A percentile compares a stretch with the other conserved stretches of the same genome.
Conservation (phyloP, 2,888 invertebrate species). For the Dryocosmus kuriphilus region DNA sequence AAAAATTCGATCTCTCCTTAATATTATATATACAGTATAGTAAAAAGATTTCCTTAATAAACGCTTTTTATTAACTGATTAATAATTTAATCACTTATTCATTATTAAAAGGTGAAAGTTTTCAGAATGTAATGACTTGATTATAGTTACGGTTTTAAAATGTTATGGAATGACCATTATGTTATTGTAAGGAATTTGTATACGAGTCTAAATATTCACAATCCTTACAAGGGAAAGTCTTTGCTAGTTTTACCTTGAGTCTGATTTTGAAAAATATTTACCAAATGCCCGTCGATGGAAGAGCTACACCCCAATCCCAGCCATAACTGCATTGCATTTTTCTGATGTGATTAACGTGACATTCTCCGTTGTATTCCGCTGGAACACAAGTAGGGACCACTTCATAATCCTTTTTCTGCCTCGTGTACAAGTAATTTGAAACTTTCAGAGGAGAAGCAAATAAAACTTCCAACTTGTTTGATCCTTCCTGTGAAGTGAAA, state of each 20-base stretch:
- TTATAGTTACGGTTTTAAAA: neutral
- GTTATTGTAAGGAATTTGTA: too few relatives aligned
- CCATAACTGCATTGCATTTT: slow-evolving; percentile 97
- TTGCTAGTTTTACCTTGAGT: neutral
- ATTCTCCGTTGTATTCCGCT: slow-evolving; percentile 89
- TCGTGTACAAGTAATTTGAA: slow-evolving; percentile 77
- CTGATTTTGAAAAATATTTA: slow-evolving; percentile 71
- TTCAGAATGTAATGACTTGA: neutral
- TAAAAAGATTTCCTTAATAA: neutral
- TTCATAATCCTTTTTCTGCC: slow-evolving; percentile 77
- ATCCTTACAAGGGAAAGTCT: neutral
- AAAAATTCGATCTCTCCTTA: too few relatives aligned
- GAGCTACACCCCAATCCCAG: slow-evolving; percentile 99
- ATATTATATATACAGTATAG: too few relatives aligned
- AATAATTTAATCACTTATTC: too few relatives aligned
- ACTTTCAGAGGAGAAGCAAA: slow-evolving; percentile 84
- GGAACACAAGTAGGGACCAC: slow-evolving; percentile 90
- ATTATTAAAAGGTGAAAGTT: too few relatives aligned
- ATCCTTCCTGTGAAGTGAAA: slow-evolving; percentile 68
- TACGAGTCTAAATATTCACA: neutral
- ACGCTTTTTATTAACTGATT: too few relatives aligned
- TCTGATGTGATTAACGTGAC: slow-evolving; percentile 93
- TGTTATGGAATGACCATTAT: neutral
- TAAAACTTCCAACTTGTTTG: slow-evolving; percentile 82
- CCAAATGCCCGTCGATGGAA: slow-evolving; percentile 96